A percentile compares a stretch with the other conserved stretches of the same genome.
Evolutionary conservation across 37 sponge, comb jelly and placozoan species (phyloP).

Genomic region (Mnemiopsis leidyi): DNA sequence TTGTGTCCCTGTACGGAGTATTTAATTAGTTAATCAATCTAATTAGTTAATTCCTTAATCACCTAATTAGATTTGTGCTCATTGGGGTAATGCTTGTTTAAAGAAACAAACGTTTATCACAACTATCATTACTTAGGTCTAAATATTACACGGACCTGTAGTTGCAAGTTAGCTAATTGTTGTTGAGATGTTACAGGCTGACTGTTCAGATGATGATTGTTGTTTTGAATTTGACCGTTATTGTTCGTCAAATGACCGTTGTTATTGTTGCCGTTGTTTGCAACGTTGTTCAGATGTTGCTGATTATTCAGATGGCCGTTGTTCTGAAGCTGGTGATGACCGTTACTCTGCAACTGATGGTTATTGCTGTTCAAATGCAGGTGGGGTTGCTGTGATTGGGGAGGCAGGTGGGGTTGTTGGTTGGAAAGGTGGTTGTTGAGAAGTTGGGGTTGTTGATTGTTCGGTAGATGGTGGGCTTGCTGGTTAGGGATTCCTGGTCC

Average conservation of each 20-base stretch:
- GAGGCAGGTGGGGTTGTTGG: background rate
- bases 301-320: background rate
- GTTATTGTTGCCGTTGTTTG: background rate
- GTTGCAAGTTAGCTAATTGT: background rate
- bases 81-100: too few species aligned
- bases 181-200: background rate
- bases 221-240: background rate
- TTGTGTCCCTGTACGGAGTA: background rate
- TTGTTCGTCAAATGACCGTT: background rate
- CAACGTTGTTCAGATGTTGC: background rate
- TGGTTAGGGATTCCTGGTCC: conserved; percentile 9
- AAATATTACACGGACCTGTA: too few species aligned
- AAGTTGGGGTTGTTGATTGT: background rate
- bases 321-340: background rate
- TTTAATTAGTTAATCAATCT: too few species aligned
- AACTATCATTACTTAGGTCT: too few species aligned
- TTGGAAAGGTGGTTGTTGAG: background rate
- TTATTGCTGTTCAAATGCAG: background rate
- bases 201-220: background rate
- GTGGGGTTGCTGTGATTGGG: background rate
- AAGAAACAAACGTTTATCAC: too few species aligned
- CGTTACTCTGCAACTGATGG: background rate
- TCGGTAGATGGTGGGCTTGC: background rate
- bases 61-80: too few species aligned
- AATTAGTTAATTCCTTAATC: too few species aligned